Evolutionary conservation across 2,797 vertebrate genomes (phyloP), one percentile per base, ranked within the genome.

Genomic region (Anabas testudineus): DNA sequence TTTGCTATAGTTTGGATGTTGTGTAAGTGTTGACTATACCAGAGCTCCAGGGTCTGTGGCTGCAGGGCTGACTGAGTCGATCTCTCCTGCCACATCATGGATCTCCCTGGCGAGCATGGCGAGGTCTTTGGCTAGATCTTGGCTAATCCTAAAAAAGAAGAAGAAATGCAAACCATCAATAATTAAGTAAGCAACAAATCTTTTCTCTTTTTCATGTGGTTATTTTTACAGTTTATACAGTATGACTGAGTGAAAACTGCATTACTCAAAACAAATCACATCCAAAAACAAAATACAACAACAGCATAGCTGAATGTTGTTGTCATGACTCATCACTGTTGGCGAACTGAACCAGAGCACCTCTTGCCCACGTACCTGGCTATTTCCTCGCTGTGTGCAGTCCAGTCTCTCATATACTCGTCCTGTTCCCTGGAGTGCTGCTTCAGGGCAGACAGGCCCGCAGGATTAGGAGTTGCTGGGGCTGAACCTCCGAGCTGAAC

Each of bases 81-180:
- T 98, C 91, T 99, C 97, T 84, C 97, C 97, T 43, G 97, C 97
- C 88, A 99, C 97, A 78, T 99, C 97, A 82, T 99, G 97, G 90
- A 99, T 99, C 92, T 99, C 97, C 83, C 95, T 95, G 82, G 97
- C 97, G 70, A 99, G 95, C 95, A 98, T 98, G 84, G 97, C 97
- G 75, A 99, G 93, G 85, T 95, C 94, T 88, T 95, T 95, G 76
- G 94, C 94, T 39, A 95, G 86, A 89, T 99, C 97, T 90, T 99
- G 97, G 92, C 97, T 99, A 87, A 99, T 99, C 94, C 97, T 99
- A 61, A 56, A 64, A 63, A 48, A 0, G 67, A 71, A 69, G 63
- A 65, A 49, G 1, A 67, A 73, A 69, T 37, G 81, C 22, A 76
- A 39, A 58, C 8, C 22, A 42, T 16, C 5, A 16, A 51, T 42